Evolutionary conservation across 2,888 invertebrate genomes (phyloP), one percentile per base, ranked within the genome.

Genomic region (Eristalis tenax): DNA sequence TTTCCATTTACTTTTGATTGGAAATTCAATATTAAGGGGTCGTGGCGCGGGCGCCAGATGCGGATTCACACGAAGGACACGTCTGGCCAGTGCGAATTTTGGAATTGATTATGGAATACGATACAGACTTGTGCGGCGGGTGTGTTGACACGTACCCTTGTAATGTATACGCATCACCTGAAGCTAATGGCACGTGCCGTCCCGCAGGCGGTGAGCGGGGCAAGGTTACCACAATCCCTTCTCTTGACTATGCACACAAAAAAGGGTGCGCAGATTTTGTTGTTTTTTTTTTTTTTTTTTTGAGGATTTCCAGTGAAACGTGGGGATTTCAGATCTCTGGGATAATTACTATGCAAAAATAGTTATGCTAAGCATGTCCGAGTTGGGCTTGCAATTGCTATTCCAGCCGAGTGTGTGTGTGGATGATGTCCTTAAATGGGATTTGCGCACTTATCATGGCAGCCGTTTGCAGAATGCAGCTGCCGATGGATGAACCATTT

Each of bases 1-100:
- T 73, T 59, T 50, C 71, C 28, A 66, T 79, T 65, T 50, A 18
- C 23, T 64, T 71, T 79, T 61, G 71, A 73, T 79, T 79, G 79
- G 32, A 79, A 79, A 59, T 70, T 70, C 59, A 59, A 76, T 68
- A 76, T 76, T 70, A 28, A 63, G 56, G 18, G n/a, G n/a, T 18
- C 40, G 26, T 40, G 56, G 22, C 22, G 15, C 22, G 3, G 56
- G 4, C 28, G 1, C 11, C 8, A 13, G 43, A 43, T n/a, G n/a
- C 6, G 43, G 5, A n/a, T 1, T n/a, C 43, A n/a, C 18, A n/a
- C 35, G 35, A 56, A 56, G 77, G 56, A 71, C 70, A 40, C 78
- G 71, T 70, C 10, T 78, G 70, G 64, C 35, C 68, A 43, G 68
- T 64, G 56, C 18, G 43, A 43, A n/a, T 63, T 77, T 50, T 50